Evolutionary conservation across 2,797 vertebrate genomes (phyloP).

Genomic region (Callimico goeldii): DNA sequence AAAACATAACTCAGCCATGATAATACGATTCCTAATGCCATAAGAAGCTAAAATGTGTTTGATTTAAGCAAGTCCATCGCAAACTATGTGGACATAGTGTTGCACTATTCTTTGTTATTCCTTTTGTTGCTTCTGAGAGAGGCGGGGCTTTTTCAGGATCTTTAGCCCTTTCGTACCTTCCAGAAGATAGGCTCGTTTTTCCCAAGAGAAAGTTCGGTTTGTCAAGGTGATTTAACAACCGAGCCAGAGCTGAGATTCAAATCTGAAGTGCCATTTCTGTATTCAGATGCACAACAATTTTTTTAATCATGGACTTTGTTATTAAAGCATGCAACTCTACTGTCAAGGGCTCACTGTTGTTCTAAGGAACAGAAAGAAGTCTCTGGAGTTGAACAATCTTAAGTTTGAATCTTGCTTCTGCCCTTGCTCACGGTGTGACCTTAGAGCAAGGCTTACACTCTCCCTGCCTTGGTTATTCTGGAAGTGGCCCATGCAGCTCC

Average conservation of each 20-base stretch:
- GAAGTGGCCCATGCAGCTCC: neutral
- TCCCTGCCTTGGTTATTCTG: neutral
- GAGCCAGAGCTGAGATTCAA: neutral
- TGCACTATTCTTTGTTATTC: neutral
- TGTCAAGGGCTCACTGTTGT: neutral
- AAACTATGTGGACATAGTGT: neutral
- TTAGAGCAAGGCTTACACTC: neutral
- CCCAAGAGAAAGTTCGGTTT: neutral
- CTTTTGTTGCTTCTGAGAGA: neutral
- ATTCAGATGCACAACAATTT: neutral
- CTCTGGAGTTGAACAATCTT: neutral
- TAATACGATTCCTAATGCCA: neutral
- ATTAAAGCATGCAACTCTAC: neutral
- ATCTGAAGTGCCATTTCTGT: neutral
- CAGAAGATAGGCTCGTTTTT: slow-evolving; percentile 2
- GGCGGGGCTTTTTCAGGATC: neutral
- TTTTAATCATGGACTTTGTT: neutral
- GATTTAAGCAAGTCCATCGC: neutral
- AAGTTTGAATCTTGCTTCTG: neutral
- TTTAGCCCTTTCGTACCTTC: neutral
- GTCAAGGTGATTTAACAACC: neutral
- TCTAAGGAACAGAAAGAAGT: slow-evolving; percentile 33
- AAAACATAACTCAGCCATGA: neutral
- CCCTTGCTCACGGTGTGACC: neutral
- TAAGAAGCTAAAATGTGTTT: neutral